These are phyloP conservation scores for Entosphenus tridentatus DNA, from an alignment of 2,113 vertebrate genomes.

Conservation along the genomic window DNA sequence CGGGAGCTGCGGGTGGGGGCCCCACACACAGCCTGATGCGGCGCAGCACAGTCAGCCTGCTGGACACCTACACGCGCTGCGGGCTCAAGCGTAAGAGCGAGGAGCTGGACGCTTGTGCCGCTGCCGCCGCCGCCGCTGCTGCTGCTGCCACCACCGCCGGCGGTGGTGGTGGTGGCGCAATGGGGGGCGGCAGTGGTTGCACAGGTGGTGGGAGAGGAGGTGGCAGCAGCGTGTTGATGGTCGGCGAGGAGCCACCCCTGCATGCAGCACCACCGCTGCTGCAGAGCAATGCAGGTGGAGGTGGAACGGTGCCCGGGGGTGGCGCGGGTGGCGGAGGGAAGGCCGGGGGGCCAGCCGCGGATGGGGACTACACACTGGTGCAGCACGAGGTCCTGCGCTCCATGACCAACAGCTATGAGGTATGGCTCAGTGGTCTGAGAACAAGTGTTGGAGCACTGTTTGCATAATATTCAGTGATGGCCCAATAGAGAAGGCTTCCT, in stretches of 20 bases:
- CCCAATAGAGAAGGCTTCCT: too few relatives aligned
- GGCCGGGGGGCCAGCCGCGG: conserved; percentile 73
- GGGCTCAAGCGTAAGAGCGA: conserved; percentile 91
- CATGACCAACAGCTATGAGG: conserved; percentile 80
- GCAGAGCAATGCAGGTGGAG: conserved; percentile 47
- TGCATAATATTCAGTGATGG: too few relatives aligned
- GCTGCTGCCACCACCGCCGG: too few relatives aligned
- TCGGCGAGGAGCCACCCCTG: conserved; percentile 75
- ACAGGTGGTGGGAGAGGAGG: conserved; percentile 19
- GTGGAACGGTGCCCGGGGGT: background rate
- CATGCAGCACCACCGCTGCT: conserved; percentile 32
- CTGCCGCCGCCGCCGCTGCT: too few relatives aligned
- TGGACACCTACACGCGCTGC: conserved; percentile 64
- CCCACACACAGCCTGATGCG: conserved; percentile 32
- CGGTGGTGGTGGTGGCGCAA: too few relatives aligned
- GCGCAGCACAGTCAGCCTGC: conserved; percentile 43
- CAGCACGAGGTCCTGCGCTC: conserved; percentile 96
- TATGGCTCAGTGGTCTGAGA: too few relatives aligned
- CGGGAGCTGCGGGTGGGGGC: conserved; percentile 25
- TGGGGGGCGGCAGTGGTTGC: too few relatives aligned
- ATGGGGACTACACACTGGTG: conserved; percentile 93
- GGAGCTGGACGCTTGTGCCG: conserved; percentile 43
- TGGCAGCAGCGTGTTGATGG: conserved; percentile 80
- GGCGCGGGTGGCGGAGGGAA: conserved; percentile 30
- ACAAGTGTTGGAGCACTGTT: too few relatives aligned